Percentiles rank a stretch among this genome's conserved stretches.
Evolutionary conservation across 2,797 vertebrate species (phyloP).

Genomic region (Moxostoma hubbsi): DNA sequence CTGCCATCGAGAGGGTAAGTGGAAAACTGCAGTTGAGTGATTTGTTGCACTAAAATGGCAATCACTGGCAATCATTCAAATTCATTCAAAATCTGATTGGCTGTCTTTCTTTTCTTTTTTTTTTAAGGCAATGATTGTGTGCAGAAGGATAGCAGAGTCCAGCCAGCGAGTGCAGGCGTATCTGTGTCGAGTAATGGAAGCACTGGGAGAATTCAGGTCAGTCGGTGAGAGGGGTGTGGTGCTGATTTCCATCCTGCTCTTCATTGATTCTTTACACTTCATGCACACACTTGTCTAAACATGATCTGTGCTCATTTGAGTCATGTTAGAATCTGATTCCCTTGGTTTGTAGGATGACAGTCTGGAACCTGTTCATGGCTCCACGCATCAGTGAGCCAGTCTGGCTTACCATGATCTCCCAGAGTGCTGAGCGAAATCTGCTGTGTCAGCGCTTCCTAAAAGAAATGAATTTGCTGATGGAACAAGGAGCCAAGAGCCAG

Average conservation of each 20-base stretch:
- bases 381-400: slow-evolving; percentile 85
- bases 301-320: not conserved
- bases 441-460: slow-evolving; percentile 85
- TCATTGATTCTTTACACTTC: too few species aligned
- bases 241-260: not conserved
- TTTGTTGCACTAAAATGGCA: not conserved
- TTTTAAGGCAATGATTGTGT: slow-evolving; percentile 85
- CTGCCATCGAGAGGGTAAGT: slow-evolving; percentile 85
- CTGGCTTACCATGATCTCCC: slow-evolving; percentile 88
- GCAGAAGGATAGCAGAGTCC: slow-evolving; percentile 86
- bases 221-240: too few species aligned
- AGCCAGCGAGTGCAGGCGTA: slow-evolving; percentile 87
- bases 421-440: slow-evolving; percentile 78
- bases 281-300: too few species aligned
- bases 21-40: not conserved
- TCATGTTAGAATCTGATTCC: not conserved
- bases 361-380: slow-evolving; percentile 87
- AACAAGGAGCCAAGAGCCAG: slow-evolving; percentile 87
- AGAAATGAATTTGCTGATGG: slow-evolving; percentile 82
- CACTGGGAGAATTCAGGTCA: slow-evolving; percentile 88
- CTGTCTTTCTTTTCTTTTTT: not conserved
- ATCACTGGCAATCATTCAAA: too few species aligned
- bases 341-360: slow-evolving; percentile 74
- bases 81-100: too few species aligned
- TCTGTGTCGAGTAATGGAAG: slow-evolving; percentile 85